Conservation (phyloP, 2,113 vertebrate genomes). For the Notothenia coriiceps region DNA sequence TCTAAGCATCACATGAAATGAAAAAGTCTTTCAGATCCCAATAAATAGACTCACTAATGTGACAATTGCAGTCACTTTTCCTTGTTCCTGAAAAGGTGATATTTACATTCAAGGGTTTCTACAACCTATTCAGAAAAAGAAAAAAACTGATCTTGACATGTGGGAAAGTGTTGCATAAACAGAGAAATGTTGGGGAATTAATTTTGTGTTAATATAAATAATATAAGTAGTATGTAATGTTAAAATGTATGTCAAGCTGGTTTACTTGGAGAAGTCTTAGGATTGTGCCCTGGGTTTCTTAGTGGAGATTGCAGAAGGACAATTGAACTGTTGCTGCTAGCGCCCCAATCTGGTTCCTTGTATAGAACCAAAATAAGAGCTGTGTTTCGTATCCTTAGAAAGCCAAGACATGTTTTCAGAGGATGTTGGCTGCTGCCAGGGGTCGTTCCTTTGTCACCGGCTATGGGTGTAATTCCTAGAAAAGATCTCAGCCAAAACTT, state of each 20-base stretch:
- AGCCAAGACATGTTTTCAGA: not conserved
- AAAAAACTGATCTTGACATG: not conserved
- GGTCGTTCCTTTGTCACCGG: not conserved
- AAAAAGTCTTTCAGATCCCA: slow-evolving; percentile 20
- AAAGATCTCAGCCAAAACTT: not conserved
- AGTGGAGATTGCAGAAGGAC: not conserved
- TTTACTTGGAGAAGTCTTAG: not conserved
- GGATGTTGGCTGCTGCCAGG: not conserved
- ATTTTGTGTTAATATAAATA: not conserved
- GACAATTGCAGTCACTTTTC: not conserved
- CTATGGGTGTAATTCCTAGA: not conserved
- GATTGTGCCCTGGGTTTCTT: not conserved
- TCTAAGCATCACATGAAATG: slow-evolving; percentile 15
- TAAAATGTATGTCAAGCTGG: not conserved
- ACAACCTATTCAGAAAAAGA: not conserved
- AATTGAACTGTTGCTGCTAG: not conserved
- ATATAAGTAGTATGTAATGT: no score
- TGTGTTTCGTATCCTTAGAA: not conserved
- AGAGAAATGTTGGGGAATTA: not conserved
- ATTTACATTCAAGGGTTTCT: not conserved
- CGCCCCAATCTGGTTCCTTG: not conserved
- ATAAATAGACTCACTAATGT: slow-evolving; percentile 13
- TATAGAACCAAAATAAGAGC: not conserved
- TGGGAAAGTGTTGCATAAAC: not conserved
- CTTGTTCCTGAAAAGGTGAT: not conserved